phyloP scores from a whole-genome alignment of 35 echinoderm and acorn worm genomes.

The Holothuria glaberrima region DNA sequence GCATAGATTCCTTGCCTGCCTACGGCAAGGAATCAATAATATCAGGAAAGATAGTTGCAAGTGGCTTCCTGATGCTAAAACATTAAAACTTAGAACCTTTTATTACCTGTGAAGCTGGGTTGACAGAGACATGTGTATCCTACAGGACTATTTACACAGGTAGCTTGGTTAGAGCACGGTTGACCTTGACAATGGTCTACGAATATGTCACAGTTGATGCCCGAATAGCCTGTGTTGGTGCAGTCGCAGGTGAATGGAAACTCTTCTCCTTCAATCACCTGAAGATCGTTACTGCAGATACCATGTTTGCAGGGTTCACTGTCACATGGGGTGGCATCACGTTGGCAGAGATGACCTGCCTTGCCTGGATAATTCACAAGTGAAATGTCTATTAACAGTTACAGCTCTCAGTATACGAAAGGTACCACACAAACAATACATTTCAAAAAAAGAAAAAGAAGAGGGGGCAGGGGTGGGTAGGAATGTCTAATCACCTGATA shows the following conservation, averaged over 20 bases:
- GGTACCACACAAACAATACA: too few relatives aligned
- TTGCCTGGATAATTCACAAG: not conserved
- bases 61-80: too few relatives aligned
- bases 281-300: not conserved
- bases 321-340: slow-evolving; percentile 45
- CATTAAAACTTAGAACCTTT: too few relatives aligned
- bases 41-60: too few relatives aligned
- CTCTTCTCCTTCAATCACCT: not conserved
- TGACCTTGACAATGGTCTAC: slow-evolving; percentile 20
- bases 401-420: too few relatives aligned
- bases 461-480: too few relatives aligned
- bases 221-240: slow-evolving; percentile 1
- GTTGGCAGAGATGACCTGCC: slow-evolving; percentile 14
- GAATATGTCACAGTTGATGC: slow-evolving; percentile 24
- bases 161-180: slow-evolving; percentile 36
- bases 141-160: not conserved
- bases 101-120: slow-evolving; percentile 36
- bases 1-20: too few relatives aligned
- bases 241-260: slow-evolving; percentile 14
- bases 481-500: too few relatives aligned
- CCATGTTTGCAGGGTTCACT: slow-evolving; percentile 6
- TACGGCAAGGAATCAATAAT: too few relatives aligned
- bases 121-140: slow-evolving; percentile 32
- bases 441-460: too few relatives aligned
- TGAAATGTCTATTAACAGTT: too few relatives aligned